Evolutionary conservation across 2,113 vertebrate species (phyloP), one percentile per base, ranked within the genome.

Genomic region (Poecile atricapillus): DNA sequence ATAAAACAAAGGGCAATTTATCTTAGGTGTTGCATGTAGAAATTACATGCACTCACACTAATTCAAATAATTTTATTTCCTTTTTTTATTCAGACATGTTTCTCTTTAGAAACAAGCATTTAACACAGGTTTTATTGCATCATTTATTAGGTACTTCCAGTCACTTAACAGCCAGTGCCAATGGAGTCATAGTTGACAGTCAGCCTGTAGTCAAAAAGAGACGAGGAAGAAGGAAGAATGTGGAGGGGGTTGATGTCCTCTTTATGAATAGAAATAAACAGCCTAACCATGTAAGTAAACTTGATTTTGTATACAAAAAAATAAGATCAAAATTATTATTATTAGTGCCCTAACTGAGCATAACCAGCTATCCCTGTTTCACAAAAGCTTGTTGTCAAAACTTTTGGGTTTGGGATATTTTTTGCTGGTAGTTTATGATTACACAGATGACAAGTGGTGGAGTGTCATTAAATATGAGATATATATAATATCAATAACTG

Each of bases 171-270:
- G 90, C 98, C 85, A 97, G 94, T 97, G 97, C 98, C 96, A 99
- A 99, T 55, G 99, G 99, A 95, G 95, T 97, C 17, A 95, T 98
- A 88, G 55, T 97, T 68, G 99, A 99, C 15, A 98, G 98, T 95
- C 99, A 99, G 95, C 99, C 99, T 23, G 84, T 98, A 43, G 96
- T 99, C 52, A 99, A 99, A 97, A 99, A 98, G 97, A 97, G 98
- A 67, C 98, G 99, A 83, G 99, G 99, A 73, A 98, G 99, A 89
- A 98, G 99, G 92, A 99, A 99, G 98, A 99, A 99, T 15, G 99
- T 99, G 52, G 99, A 99, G 94, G 99, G 99, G 41, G 98, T 99
- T 96, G 99, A 99, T 97, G 97, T 99, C 59, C 98, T 99, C 68
- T 99, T 99, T 91, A 98, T 99, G 97, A 99, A 99, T 87, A 98